Conservation (phyloP, 2,888 invertebrate species). For the Crocallis elinguaria region DNA sequence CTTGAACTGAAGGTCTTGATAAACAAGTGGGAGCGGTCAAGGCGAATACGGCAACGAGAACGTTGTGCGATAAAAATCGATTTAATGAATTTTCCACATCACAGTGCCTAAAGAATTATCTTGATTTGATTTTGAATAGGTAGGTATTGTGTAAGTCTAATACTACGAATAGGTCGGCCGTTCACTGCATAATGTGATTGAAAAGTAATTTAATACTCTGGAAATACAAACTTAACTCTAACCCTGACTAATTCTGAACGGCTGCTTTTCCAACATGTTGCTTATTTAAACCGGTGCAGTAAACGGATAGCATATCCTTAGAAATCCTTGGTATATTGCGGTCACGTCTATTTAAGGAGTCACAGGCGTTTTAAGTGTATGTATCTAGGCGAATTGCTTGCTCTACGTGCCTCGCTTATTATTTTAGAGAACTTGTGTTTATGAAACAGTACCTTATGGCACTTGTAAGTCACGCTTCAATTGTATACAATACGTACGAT, state of each 20-base stretch:
- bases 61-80: conserved; percentile 27
- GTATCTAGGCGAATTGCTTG: conserved; percentile 35
- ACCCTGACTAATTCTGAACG: background rate
- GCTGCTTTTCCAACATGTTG: conserved; percentile 4
- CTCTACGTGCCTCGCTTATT: conserved; percentile 32
- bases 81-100: conserved; percentile 1
- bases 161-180: too few species aligned
- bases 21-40: conserved; percentile 52
- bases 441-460: conserved; percentile 8
- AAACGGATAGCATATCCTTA: conserved; percentile 27
- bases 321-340: conserved; percentile 40
- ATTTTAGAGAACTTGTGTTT: conserved; percentile 30
- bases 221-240: background rate
- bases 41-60: conserved; percentile 26
- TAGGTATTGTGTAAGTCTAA: too few species aligned
- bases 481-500: too few species aligned
- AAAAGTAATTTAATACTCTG: background rate
- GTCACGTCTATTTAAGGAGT: conserved; percentile 43
- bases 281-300: conserved; percentile 20
- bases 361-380: conserved; percentile 24
- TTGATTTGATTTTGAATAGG: background rate
- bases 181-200: too few species aligned
- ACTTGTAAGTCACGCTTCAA: background rate
- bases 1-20: conserved; percentile 42
- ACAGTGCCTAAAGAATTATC: too few species aligned